Evolutionary conservation across 2,113 vertebrate species (phyloP).

Genomic region (Peromyscus leucopus): DNA sequence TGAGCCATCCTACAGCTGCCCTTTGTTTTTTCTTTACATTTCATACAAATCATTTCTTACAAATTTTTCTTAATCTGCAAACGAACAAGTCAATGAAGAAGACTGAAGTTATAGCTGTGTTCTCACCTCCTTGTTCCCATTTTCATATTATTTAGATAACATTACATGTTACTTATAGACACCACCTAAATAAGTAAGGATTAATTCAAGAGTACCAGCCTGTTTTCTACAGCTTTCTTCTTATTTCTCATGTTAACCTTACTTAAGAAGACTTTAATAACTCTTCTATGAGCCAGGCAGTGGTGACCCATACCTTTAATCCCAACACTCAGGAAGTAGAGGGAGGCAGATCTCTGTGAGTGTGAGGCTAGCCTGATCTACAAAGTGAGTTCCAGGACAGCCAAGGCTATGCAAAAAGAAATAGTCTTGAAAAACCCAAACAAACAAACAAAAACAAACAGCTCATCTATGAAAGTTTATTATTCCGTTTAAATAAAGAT

Average conservation of each 20-base stretch:
- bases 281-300: neutral
- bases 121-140: neutral
- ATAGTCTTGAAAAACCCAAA: neutral
- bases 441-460: neutral
- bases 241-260: neutral
- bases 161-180: neutral
- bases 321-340: neutral
- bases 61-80: neutral
- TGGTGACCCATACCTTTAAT: neutral
- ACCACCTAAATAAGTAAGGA: neutral
- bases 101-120: neutral
- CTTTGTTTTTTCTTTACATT: neutral
- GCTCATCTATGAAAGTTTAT: neutral
- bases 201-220: neutral
- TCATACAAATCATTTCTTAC: neutral
- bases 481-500: neutral
- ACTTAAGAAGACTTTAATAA: neutral
- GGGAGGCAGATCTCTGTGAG: neutral
- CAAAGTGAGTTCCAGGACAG: neutral
- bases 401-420: neutral
- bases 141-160: neutral
- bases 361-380: neutral
- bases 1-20: no score
- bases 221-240: neutral
- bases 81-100: neutral